Evolutionary conservation across 2,113 vertebrate species (phyloP), one percentile per base, ranked within the genome.

Genomic region (Macaca mulatta): DNA sequence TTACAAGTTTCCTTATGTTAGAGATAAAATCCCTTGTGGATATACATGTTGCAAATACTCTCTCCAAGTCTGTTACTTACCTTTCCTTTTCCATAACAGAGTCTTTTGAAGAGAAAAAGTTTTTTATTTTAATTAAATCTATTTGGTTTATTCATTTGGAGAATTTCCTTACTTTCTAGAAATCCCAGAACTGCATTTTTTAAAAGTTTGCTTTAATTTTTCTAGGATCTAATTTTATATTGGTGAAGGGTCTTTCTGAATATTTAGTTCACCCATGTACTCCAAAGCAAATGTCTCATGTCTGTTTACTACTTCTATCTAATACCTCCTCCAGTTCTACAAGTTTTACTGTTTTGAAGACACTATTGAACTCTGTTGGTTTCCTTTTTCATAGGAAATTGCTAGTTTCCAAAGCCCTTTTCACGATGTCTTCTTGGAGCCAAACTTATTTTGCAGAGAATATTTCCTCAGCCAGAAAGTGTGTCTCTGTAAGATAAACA

Each of bases 401-500:
- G 57, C 38, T 18, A 1, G 27, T 50, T 95, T 67, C 67, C 52
- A 57, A 74, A 86, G 57, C 57, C 43, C 30, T 57, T 48, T 40
- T 70, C 12, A 0, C 70, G 12, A 75, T 2, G 1, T 52, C 48
- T 23, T 96, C 75, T 38, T 70, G 45, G 40, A 90, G n/a, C 84
- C 77, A 91, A 38, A 81, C 35, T 93, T 86, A 82, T 13, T 90
- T 87, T 77, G 45, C 59, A 94, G 30, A 92, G 74, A 93, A 48
- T 84, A 96, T 67, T 91, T 35, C 10, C 25, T 74, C 83, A 79
- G 40, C 81, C 67, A 67, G 78, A 89, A 92, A 93, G 50, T 40
- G 27, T 90, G 77, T 96, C 59, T 93, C n/a, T 96, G 40, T 45
- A 50, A 95, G 90, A 96, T 89, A 95, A 97, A 93, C 82, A 74